Evolutionary conservation across 2,888 invertebrate species (phyloP).

Genomic region (Exocentrus adspersus): DNA sequence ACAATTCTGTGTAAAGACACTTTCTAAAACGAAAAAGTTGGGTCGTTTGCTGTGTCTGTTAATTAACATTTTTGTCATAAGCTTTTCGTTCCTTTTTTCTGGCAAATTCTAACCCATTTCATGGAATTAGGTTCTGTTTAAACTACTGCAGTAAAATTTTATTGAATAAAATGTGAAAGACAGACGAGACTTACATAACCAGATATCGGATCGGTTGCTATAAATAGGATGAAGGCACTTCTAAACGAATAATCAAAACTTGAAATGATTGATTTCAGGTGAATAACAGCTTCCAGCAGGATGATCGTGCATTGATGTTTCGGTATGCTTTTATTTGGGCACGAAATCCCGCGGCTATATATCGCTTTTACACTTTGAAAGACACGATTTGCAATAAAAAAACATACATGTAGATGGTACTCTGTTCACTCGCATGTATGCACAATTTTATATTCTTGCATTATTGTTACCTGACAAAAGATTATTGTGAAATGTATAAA

Average conservation of each 20-base stretch:
- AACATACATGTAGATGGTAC: no score
- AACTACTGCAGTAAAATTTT: slow-evolving; percentile 7
- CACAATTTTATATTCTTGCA: no score
- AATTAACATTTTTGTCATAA: slow-evolving; percentile 7
- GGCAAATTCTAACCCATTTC: slow-evolving; percentile 4
- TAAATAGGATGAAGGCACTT: slow-evolving; percentile 14
- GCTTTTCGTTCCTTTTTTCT: neutral
- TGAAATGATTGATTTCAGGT: slow-evolving; percentile 16
- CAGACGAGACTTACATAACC: slow-evolving; percentile 7
- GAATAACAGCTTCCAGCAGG: slow-evolving; percentile 1
- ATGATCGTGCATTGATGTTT: neutral
- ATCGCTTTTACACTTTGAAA: neutral
- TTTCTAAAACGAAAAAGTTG: slow-evolving; percentile 10
- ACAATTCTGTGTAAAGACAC: neutral
- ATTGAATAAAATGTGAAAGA: slow-evolving; percentile 3
- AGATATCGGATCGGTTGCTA: slow-evolving; percentile 10
- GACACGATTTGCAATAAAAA: neutral
- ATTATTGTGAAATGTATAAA: no score
- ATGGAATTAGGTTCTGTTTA: slow-evolving; percentile 5
- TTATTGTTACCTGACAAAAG: no score
- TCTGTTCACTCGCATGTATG: no score
- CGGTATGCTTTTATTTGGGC: neutral
- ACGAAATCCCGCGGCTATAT: neutral
- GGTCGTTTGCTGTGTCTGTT: neutral
- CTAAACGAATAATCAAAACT: slow-evolving; percentile 18